Base-by-base conservation (phyloP, 2,888 invertebrate genomes). In the Rhingia campestris region DNA sequence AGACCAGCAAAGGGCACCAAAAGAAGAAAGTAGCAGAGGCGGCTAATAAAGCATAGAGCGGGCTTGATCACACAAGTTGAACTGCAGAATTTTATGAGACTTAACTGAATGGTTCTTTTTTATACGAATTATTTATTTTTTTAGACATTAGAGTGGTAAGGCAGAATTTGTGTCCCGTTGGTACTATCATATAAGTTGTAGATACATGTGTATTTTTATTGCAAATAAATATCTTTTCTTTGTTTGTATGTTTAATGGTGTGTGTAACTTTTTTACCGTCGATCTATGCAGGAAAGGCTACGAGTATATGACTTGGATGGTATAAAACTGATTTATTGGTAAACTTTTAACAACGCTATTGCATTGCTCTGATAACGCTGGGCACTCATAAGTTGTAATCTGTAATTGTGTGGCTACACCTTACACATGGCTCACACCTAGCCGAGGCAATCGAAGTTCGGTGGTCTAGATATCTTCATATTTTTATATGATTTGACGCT, bases 101-200 rank as follows among this genome's bases (percentile, higher is more conserved):
- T 81, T 56, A 54, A 37, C 67, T 61, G 72, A 51, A 59, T 81
- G 58, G 49, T 75, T 64, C 12, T 59, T 66, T 63, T 43, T 22
- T 37, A 56, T 4, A 45, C n/a, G 39, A 33, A 43, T 37, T 85
- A 75, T 80, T 75, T 85, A 75, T 85, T 81, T 43, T n/a, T 66
- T 56, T 64, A 53, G 22, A 22, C 37, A 14, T 37, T 69, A 54
- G 47, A 7, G 10, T 54, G 5, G 4, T 59, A 53, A 43, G 47
- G 22, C 47, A 58, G 35, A 59, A 5, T 43, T 1, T 32, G n/a
- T 59, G 33, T 43, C 32, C 41, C 33, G 41, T 53, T 47, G 45
- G 54, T 43, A 33, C 53, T 41, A 45, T 33, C 45, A 37, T 72
- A 72, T 53, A 35, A 53, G n/a, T 43, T 53, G 72, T 72, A 72